Evolutionary conservation across 2,113 vertebrate species (phyloP), one percentile per base, ranked within the genome.

Genomic region (Sebastes schlegelii): DNA sequence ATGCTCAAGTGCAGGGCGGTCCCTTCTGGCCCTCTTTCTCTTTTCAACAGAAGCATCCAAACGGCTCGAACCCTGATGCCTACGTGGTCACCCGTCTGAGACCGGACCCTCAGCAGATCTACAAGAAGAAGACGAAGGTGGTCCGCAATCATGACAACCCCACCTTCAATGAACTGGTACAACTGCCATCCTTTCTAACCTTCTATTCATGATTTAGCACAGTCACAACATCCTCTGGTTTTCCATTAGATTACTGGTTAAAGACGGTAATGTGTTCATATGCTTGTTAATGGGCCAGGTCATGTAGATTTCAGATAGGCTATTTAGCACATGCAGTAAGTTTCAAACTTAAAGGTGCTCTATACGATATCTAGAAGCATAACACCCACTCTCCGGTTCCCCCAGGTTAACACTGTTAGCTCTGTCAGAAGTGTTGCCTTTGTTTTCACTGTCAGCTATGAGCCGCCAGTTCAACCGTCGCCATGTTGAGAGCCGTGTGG

Each of bases 161-260:
- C 74, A 96, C 94, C 45, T 97, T 96, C 92, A 99, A 98, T 80
- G 96, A 98, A 87, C 96, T 97, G 92, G 97, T 99, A 94, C 48
- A 8, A 48, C 51, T 3, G 17, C 5, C 19, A 23, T 73, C 23
- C 26, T 16, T 57, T 2, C 19, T 45, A 34, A 6, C 19, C 4
- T 2, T 26, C 6, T 58, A n/a, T 45, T 2, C 1, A 19, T 46
- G 48, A 67, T 63, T 26, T 45, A 52, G 8, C 14, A 42, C 64
- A 60, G 42, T 40, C n/a, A 46, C n/a, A 61, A 0, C 17, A 17
- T 19, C 43, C 9, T 58, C 17, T 48, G 49, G 4, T 54, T 76
- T 52, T 52, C 26, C 26, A 21, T 63, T 21, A 42, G 60, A 64
- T 52, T 49, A 40, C 5, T 19, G 17, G 12, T 34, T 57, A 60